These are phyloP conservation scores for Lepidiolamprologus cunningtoni DNA, from an alignment of 2,113 vertebrate genomes.

Conservation along the genomic window DNA sequence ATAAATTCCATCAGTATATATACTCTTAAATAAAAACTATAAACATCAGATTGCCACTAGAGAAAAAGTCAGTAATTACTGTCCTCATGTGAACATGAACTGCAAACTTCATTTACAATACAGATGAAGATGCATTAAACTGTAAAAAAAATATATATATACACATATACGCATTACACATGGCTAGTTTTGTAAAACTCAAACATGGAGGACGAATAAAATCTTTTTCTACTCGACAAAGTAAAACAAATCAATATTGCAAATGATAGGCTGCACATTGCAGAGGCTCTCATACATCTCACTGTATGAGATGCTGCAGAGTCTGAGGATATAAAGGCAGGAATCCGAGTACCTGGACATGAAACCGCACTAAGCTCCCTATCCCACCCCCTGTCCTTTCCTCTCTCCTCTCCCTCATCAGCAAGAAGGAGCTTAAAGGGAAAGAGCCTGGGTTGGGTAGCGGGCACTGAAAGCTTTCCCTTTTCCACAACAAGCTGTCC, in stretches of 20 bases:
- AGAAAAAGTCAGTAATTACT: neutral
- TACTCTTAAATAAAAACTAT: neutral
- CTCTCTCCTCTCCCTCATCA: slow-evolving; percentile 22
- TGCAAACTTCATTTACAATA: neutral
- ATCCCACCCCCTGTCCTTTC: slow-evolving; percentile 15
- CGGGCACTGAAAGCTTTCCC: slow-evolving; percentile 9
- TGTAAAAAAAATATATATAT: neutral
- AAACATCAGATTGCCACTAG: neutral
- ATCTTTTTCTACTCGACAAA: neutral
- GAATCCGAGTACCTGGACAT: slow-evolving; percentile 36
- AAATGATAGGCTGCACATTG: neutral
- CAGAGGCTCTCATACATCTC: neutral
- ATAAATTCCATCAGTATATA: neutral
- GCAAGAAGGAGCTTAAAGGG: slow-evolving; percentile 37
- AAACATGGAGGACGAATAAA: neutral
- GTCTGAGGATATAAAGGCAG: slow-evolving; percentile 11
- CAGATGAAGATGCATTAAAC: neutral
- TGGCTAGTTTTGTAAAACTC: neutral
- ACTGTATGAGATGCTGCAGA: neutral
- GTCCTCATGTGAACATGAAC: neutral
- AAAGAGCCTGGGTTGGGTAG: slow-evolving; percentile 10
- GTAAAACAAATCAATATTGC: slow-evolving; percentile 6
- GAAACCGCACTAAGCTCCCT: slow-evolving; percentile 16
- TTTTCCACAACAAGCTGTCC: slow-evolving; percentile 10
- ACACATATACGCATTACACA: neutral